Conservation (phyloP, 1,140 invertebrate species). For the Drosophila biarmipes region DNA sequence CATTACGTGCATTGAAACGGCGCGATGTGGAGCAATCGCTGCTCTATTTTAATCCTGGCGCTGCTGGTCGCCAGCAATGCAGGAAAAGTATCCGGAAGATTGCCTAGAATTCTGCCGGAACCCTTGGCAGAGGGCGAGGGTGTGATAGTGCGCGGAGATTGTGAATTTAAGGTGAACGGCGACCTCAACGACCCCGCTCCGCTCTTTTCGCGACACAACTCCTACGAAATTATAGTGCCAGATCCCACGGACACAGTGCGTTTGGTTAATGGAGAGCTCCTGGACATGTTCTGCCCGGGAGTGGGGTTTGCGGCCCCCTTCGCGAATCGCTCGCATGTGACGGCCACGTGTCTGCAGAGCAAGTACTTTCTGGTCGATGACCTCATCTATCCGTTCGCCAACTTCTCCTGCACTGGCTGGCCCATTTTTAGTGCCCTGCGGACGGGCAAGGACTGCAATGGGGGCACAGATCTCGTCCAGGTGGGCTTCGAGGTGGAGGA, state of each 20-base stretch:
- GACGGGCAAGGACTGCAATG: constrained; percentile 74
- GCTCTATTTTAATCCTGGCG: constrained; percentile 42
- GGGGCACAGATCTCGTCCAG: constrained; percentile 74
- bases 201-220: constrained; percentile 55
- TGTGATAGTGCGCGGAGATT: constrained; percentile 63
- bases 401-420: constrained; percentile 72
- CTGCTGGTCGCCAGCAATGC: constrained; percentile 43
- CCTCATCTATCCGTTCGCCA: constrained; percentile 63
- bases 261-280: constrained; percentile 61
- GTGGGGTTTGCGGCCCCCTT: constrained; percentile 61
- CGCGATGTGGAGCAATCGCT: constrained; percentile 53
- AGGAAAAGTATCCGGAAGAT: constrained; percentile 6
- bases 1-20: constrained; percentile 28
- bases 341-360: constrained; percentile 71
- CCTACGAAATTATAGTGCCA: constrained; percentile 65
- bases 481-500: constrained; percentile 76
- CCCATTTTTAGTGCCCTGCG: constrained; percentile 72
- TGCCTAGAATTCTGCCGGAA: constrained; percentile 51
- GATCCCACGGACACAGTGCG: constrained; percentile 71
- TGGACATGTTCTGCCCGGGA: constrained; percentile 76
- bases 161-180: constrained; percentile 71
- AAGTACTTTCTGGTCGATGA: constrained; percentile 75
- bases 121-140: constrained; percentile 48
- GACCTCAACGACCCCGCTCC: constrained; percentile 77
- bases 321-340: constrained; percentile 51